These are phyloP conservation scores for Mormyrus hasselquistii DNA, from an alignment of 2,797 vertebrate genomes.

Conservation along the genomic window DNA sequence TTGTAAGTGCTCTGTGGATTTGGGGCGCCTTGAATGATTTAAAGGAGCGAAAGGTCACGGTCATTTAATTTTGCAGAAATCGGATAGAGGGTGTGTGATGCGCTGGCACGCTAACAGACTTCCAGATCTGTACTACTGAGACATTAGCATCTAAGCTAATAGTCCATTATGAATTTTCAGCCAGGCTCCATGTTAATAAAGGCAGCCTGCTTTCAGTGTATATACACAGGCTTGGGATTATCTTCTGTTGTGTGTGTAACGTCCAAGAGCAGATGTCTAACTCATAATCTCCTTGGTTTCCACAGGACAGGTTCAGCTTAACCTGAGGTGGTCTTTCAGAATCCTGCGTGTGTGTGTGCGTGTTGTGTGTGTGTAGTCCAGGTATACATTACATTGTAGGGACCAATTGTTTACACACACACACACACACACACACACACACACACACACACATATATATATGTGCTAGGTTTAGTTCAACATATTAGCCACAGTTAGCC, in stretches of 20 bases:
- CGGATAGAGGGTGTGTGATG: neutral
- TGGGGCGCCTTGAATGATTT: neutral
- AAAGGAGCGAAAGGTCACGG: neutral
- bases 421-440: too few relatives aligned
- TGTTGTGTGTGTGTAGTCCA: neutral
- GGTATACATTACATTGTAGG: neutral
- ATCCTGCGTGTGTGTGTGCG: slow-evolving; percentile 15
- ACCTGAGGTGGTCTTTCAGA: slow-evolving; percentile 22
- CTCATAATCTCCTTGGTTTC: slow-evolving; percentile 29
- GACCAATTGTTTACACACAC: neutral
- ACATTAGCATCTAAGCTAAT: neutral
- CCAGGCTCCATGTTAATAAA: neutral
- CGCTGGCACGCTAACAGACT: neutral
- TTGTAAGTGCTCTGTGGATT: neutral
- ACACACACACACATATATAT: too few relatives aligned
- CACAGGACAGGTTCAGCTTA: slow-evolving; percentile 27
- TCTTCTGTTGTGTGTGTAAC: neutral
- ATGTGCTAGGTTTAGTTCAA: neutral
- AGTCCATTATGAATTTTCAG: neutral
- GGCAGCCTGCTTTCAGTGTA: neutral
- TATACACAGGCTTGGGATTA: neutral
- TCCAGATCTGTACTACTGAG: neutral
- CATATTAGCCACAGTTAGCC: neutral
- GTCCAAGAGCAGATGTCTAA: slow-evolving; percentile 23
- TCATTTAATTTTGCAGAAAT: neutral